Conservation (phyloP, 2,888 invertebrate genomes). For the Drosophila diplacantha region DNA sequence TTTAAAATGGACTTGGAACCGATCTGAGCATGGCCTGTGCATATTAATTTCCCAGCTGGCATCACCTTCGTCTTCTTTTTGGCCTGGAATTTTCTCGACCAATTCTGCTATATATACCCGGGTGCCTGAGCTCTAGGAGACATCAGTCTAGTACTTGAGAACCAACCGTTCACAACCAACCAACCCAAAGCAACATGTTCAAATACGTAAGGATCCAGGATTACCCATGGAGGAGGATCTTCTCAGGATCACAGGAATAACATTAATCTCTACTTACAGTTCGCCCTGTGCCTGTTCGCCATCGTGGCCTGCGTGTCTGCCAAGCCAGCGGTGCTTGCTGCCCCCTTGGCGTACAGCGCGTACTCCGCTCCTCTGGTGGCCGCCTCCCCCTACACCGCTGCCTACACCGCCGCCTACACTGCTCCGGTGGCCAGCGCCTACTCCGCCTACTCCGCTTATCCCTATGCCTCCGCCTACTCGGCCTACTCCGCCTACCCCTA, state of each 20-base stretch:
- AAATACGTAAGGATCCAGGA: conserved; percentile 74
- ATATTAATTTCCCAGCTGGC: conserved; percentile 10
- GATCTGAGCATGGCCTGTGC: conserved; percentile 27
- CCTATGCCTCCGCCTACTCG: conserved; percentile 75
- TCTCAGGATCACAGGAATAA: neutral
- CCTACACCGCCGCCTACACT: conserved; percentile 69
- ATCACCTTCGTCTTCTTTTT: conserved; percentile 40
- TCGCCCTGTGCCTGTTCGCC: conserved; percentile 77
- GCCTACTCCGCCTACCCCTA: conserved; percentile 68
- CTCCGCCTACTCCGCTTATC: conserved; percentile 67
- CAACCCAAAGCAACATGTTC: conserved; percentile 68
- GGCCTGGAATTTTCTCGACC: conserved; percentile 18
- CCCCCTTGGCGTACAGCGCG: conserved; percentile 80
- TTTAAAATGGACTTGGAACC: conserved; percentile 41
- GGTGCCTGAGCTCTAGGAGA: conserved; percentile 19
- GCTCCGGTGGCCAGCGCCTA: conserved; percentile 74
- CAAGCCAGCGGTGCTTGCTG: conserved; percentile 79
- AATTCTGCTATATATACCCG: conserved; percentile 58
- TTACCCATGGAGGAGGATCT: neutral
- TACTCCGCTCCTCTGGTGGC: conserved; percentile 59
- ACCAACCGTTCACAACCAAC: conserved; percentile 50
- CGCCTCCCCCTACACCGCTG: conserved; percentile 67
- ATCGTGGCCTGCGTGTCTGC: conserved; percentile 76
- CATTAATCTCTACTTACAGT: conserved; percentile 45
- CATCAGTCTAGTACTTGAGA: conserved; percentile 72